These are phyloP conservation scores for Pangasianodon gigas DNA, from an alignment of 2,113 vertebrate genomes.

Conservation along the genomic window DNA sequence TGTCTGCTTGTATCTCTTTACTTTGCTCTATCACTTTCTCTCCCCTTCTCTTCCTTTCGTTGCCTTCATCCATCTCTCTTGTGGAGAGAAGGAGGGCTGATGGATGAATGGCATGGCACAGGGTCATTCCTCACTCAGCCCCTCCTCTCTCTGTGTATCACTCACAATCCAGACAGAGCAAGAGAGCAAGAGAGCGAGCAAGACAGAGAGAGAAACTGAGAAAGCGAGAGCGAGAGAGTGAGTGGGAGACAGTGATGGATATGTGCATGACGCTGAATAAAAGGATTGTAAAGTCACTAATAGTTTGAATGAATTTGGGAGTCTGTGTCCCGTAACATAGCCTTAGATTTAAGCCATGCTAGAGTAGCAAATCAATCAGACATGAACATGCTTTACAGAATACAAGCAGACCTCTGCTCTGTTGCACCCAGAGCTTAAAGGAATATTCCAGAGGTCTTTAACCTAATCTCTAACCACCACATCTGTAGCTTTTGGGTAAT, in stretches of 20 bases:
- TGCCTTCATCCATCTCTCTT: conserved; percentile 42
- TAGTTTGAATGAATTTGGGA: conserved; percentile 14
- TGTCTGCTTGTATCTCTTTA: not conserved
- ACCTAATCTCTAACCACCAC: not conserved
- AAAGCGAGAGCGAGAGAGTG: conserved; percentile 11
- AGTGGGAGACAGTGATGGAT: conserved; percentile 19
- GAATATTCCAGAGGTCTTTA: conserved; percentile 1
- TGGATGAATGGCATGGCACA: conserved; percentile 46
- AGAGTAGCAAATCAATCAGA: conserved; percentile 27
- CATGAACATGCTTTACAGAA: conserved; percentile 32
- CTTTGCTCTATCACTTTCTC: not conserved
- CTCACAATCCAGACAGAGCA: conserved; percentile 38
- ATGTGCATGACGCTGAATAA: conserved; percentile 27
- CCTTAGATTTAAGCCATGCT: conserved; percentile 21
- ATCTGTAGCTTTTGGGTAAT: not conserved
- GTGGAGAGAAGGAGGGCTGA: conserved; percentile 42
- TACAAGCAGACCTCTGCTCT: not conserved
- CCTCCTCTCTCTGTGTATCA: conserved; percentile 43
- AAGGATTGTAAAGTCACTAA: conserved; percentile 37
- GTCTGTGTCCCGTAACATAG: conserved; percentile 11
- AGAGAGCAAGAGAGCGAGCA: conserved; percentile 20
- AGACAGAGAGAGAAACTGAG: not conserved
- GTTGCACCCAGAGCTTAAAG: not conserved
- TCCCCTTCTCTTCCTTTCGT: conserved; percentile 11
- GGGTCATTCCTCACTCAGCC: conserved; percentile 52